Conservation (phyloP, 2,797 vertebrate species). For the Tragopan temminckii region DNA sequence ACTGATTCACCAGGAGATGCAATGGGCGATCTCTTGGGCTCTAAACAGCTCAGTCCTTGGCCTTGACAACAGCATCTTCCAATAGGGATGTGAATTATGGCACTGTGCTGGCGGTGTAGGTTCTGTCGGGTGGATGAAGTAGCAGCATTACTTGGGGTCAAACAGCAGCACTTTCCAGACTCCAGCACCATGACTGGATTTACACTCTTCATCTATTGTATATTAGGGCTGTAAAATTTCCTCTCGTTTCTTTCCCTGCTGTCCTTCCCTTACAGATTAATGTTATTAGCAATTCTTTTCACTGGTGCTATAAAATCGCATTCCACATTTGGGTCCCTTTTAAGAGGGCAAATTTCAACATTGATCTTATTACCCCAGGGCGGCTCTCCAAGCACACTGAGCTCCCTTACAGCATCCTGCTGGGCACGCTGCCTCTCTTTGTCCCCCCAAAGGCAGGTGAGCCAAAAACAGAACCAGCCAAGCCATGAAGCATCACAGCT, state of each 20-base stretch:
- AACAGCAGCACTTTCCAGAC: background rate
- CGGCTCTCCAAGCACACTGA: accelerated
- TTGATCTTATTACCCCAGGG: background rate
- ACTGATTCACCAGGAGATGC: background rate
- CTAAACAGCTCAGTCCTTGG: background rate
- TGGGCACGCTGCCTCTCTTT: background rate
- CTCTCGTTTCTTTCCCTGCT: background rate
- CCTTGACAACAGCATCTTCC: background rate
- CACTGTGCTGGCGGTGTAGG: accelerated
- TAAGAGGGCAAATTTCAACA: background rate
- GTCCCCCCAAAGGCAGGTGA: background rate
- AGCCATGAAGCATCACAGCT: accelerated
- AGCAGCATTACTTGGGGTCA: background rate
- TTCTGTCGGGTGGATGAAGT: background rate
- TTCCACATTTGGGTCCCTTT: background rate
- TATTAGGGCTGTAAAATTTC: background rate
- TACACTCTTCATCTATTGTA: background rate
- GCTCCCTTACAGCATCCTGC: background rate
- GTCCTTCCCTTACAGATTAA: conserved; percentile 7
- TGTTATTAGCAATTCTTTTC: conserved; percentile 37
- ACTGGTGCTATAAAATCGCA: background rate
- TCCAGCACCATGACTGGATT: background rate
- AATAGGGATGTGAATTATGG: background rate
- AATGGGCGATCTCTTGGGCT: background rate
- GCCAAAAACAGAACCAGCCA: background rate